Evolutionary conservation across 2,888 invertebrate species (phyloP), one percentile per base, ranked within the genome.

Genomic region (Coleophora flavipennella): DNA sequence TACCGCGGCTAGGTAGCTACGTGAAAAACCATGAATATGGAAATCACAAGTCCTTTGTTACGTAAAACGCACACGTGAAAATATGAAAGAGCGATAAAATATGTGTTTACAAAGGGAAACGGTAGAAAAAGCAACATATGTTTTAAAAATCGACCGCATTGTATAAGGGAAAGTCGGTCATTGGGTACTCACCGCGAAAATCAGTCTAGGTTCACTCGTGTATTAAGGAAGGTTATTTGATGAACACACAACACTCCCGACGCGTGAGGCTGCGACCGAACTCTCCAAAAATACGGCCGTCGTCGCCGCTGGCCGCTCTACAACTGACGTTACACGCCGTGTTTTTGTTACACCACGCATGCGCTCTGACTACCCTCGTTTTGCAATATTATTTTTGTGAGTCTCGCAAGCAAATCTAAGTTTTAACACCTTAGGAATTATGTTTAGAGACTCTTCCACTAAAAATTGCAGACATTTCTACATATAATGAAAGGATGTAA

Each of bases 331-430:
- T 50, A 43, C 58, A 58, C 64, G 53, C 50, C 52, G 58, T 79
- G 79, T 80, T 79, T 79, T 79, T 76, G 67, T 59, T 63, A 52
- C 43, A 39, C 27, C 57, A 57, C 76, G 77, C 80, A 69, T 65
- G 80, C 79, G 77, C 56, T 39, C 50, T 8, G 38, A 54, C 68
- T 69, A 72, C 74, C 76, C 69, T 65, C 68, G 42, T 48, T 20
- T 32, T 39, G 41, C 34, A 39, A 43, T 39, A 39, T 44, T 35
- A 32, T 33, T 33, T 27, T 20, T 12, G 8, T 13, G 12, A 13
- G 11, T 34, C 20, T 26, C 39, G 43, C 27, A 13, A 35, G 36
- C 14, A 29, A 64, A 48, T 49, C 36, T 49, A 33, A 29, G 36
- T 55, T 48, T 33, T 65, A 53, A 43, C 3, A 0, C 44, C 7